Conservation (phyloP, 2,113 vertebrate genomes). For the Pteronura brasiliensis region DNA sequence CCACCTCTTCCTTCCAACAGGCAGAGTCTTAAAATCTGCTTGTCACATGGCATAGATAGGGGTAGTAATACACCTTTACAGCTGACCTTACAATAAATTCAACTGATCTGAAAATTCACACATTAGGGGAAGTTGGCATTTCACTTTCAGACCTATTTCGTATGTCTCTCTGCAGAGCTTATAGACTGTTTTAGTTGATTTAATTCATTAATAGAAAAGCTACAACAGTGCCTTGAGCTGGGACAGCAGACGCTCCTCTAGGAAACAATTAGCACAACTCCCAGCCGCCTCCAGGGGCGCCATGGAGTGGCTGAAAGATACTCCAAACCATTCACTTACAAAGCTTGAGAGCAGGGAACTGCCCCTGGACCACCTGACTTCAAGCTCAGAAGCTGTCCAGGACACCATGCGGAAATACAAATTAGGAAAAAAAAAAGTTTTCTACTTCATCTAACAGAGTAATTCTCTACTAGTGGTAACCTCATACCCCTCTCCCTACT, state of each 20-base stretch:
- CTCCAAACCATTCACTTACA: background rate
- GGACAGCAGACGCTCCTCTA: background rate
- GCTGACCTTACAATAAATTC: background rate
- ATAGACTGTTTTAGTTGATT: conserved; percentile 23
- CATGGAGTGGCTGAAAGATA: background rate
- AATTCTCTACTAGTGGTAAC: background rate
- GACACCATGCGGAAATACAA: no score
- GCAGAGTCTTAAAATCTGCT: background rate
- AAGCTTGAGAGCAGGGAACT: background rate
- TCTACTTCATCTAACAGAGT: background rate
- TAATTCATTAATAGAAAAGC: conserved; percentile 30
- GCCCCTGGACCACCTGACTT: background rate
- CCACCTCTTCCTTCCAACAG: background rate
- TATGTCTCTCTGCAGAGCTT: background rate
- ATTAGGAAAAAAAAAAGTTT: background rate
- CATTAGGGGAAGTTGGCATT: background rate
- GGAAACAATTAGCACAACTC: background rate
- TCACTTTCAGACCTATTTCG: background rate
- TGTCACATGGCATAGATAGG: background rate
- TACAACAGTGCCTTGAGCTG: background rate
- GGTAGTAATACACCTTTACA: background rate
- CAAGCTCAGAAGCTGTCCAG: no score
- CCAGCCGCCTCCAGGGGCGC: background rate
- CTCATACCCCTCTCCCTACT: rapidly evolving
- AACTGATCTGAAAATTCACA: background rate